Base-by-base conservation (phyloP, 2,888 invertebrate species). In the Melanostoma mellinum region DNA sequence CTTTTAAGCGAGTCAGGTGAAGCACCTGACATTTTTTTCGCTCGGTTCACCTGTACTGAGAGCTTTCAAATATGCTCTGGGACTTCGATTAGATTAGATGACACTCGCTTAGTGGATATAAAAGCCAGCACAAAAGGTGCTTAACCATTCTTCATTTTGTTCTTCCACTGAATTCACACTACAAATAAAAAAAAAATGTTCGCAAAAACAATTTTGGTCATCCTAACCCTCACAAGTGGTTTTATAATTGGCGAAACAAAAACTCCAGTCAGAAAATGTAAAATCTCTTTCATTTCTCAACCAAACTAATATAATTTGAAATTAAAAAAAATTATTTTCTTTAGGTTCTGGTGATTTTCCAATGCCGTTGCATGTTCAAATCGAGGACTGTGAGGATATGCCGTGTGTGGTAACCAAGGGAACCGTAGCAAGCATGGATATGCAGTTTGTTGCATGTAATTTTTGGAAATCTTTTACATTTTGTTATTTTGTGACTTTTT, bases 381-480 rank as follows among this genome's bases (percentile, higher is more conserved):
- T 89, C n/a, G 85, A 89, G 42, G 69, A 86, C 0, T 89, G 89
- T 44, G 32, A 86, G 3, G 52, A 74, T 50, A 36, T 87, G 71
- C 89, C 89, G 9, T 89, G 90, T 46, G 86, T 87, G 30, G 35
- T 89, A 4, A 77, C 69, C 68, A 88, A 86, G 65, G 88, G 87
- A 3, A 36, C 60, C 1, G 75, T 87, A 4, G 68, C 86, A 32
- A 85, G 85, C 32, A 89, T 90, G 36, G 86, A 86, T 44, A 87
- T 89, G 40, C 90, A 90, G 55, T 90, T 89, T 81, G 88, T 89
- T 3, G 89, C 89, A 55, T 86, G 87, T 86, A 71, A 0, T 4
- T 52, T 20, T 36, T 36, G 0, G n/a, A 9, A 44, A 6, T 9
- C 6, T 3, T 32, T 32, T 42, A 30, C 4, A 2, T 30, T 5